Conservation (phyloP, 2,888 invertebrate genomes). For the Pyrochroa serraticornis region DNA sequence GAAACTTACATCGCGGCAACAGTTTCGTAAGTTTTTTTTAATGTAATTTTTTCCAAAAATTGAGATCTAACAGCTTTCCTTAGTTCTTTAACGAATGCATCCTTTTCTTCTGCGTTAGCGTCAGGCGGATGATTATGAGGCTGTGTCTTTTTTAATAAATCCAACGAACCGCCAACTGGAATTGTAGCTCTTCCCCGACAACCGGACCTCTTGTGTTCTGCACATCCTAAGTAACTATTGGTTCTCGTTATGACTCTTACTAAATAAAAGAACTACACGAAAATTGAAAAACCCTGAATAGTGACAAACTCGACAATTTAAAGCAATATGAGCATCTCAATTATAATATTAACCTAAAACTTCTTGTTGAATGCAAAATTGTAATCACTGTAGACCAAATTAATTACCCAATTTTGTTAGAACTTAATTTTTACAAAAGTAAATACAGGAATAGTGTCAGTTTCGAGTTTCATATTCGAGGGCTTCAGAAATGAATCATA, state of each 20-base stretch:
- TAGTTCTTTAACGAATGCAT: conserved; percentile 45
- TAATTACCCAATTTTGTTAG: too few relatives aligned
- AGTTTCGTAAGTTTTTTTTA: conserved; percentile 50
- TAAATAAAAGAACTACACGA: background rate
- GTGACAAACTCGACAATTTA: background rate
- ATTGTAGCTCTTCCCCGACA: conserved; percentile 50
- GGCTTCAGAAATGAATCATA: conserved; percentile 14
- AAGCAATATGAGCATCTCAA: background rate
- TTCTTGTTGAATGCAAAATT: background rate
- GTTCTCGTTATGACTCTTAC: background rate
- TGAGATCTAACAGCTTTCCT: conserved; percentile 39
- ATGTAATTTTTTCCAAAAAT: conserved; percentile 35
- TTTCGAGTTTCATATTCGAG: too few relatives aligned
- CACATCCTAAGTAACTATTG: conserved; percentile 48
- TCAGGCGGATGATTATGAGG: conserved; percentile 52
- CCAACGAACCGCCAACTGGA: conserved; percentile 43
- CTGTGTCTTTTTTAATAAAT: conserved; percentile 45
- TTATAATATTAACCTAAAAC: background rate
- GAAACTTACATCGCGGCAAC: conserved; percentile 47
- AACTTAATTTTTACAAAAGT: too few relatives aligned
- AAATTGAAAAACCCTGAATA: background rate
- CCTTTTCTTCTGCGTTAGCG: conserved; percentile 46
- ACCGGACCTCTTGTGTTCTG: conserved; percentile 48
- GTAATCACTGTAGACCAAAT: too few relatives aligned
- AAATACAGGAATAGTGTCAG: too few relatives aligned